Base-by-base conservation (phyloP, 2,797 vertebrate species). In the Takifugu ocellatus region DNA sequence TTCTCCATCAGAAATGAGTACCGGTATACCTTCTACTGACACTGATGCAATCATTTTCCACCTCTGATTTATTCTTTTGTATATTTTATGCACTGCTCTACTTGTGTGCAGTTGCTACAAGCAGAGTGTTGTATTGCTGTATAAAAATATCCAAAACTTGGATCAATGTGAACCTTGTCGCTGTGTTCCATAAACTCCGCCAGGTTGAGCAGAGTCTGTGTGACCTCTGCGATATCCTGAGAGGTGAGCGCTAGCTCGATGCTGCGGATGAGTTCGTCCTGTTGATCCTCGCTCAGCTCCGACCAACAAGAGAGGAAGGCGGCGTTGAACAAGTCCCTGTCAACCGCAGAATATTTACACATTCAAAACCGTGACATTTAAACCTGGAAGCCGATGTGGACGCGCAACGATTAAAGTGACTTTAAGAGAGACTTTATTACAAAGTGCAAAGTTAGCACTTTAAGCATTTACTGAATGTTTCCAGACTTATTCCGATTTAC, bases 111-210 rank as follows among this genome's bases (percentile, higher is more conserved):
- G 27, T 29, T 29, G 8, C 27, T 21, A 21, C 21, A 21, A 6
- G 5, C 27, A 29, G 8, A 9, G 8, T 3, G 31, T 10, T 33
- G 31, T 2, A 39, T 39, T 10, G 12, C 12, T 39, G 3, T 12
- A 39, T 14, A 39, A 29, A 29, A 14, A 39, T 39, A 14, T 2
- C 11, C 2, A 11, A 39, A 39, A 39, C 12, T 14, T 11, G 33
- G 31, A 39, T 57, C 24, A 48, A 1, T 50, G 36, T 76, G 72
- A 63, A 99, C 97, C 96, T 99, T 99, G 88, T 99, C 97, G 44
- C 97, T 99, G 89, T 99, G 97, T 68, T 99, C 97, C 97, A 99
- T 99, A 85, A 99, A 99, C 73, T 99, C 97, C 0, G 97, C 97
- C 85, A 99, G 83, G 84, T 99, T 99, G 33, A 99, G 91, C 27